A percentile compares a stretch with the other conserved stretches of the same genome.
These are phyloP conservation scores for Drosophila nannoptera DNA, from an alignment of 1,140 invertebrate genomes.

Conservation along the genomic window DNA sequence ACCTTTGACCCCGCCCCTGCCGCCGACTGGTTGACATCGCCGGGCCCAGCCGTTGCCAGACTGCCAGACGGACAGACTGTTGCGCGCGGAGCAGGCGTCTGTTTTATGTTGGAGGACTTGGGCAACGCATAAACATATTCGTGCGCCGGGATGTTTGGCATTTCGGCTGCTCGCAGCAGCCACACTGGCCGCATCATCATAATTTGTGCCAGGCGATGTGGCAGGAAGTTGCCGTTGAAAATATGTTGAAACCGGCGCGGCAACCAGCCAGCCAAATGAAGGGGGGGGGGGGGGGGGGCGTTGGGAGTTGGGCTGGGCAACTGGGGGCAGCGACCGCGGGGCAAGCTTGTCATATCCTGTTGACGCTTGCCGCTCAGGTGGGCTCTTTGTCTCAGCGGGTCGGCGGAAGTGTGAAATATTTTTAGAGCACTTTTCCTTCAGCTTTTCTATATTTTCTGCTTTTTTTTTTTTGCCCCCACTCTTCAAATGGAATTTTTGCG, in stretches of 20 bases:
- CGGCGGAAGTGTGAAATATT: slow-evolving; percentile 72
- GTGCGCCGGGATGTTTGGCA: slow-evolving; percentile 40
- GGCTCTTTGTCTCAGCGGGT: slow-evolving; percentile 8
- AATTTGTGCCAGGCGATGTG: slow-evolving; percentile 56
- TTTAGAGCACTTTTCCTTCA: slow-evolving; percentile 37
- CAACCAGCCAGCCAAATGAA: slow-evolving; percentile 16
- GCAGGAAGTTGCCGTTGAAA: slow-evolving; percentile 58
- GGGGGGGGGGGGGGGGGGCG: background rate
- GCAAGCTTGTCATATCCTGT: slow-evolving; percentile 72
- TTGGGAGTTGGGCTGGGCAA: background rate
- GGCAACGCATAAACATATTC: slow-evolving; percentile 34
- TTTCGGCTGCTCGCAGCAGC: slow-evolving; percentile 26
- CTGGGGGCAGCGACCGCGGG: slow-evolving; percentile 12
- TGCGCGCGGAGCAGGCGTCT: slow-evolving; percentile 12
- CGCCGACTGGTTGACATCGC: background rate
- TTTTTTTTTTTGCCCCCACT: slow-evolving; percentile 21
- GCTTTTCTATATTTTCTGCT: background rate
- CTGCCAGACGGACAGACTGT: background rate
- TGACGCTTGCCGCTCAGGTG: slow-evolving; percentile 55
- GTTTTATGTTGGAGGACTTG: slow-evolving; percentile 42
- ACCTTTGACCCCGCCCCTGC: background rate
- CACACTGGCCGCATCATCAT: slow-evolving; percentile 42
- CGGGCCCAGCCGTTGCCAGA: background rate
- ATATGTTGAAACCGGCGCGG: slow-evolving; percentile 28
- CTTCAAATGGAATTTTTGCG: slow-evolving; percentile 65